Evolutionary conservation across 2,113 vertebrate genomes (phyloP).

Genomic region (Odobenus rosmarus): DNA sequence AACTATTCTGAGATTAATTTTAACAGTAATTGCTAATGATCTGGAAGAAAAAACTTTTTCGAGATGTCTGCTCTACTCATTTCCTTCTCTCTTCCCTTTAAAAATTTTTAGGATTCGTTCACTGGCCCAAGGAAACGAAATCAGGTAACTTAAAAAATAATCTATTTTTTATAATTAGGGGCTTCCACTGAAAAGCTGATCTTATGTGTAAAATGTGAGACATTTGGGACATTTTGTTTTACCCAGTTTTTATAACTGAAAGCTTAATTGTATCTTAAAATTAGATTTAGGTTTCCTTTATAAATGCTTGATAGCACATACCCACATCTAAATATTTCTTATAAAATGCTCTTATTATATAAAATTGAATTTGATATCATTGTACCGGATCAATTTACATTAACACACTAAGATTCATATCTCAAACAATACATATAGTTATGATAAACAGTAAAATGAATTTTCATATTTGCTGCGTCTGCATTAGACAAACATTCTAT

Average conservation of each 20-base stretch:
- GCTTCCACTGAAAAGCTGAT: constrained; percentile 18
- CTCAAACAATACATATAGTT: neutral
- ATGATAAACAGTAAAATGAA: neutral
- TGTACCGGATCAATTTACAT: neutral
- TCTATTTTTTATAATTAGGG: neutral
- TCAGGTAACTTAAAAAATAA: constrained; percentile 85
- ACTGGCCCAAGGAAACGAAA: constrained; percentile 79
- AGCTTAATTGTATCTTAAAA: constrained; percentile 7
- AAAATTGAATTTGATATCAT: constrained; percentile 13
- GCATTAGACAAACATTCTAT: constrained; percentile 14
- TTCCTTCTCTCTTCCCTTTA: constrained; percentile 50
- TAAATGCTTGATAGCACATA: neutral
- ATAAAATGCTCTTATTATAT: neutral
- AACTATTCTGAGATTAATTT: neutral
- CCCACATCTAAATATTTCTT: neutral
- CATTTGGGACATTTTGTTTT: constrained; percentile 12
- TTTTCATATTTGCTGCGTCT: constrained; percentile 39
- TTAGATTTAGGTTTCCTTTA: neutral
- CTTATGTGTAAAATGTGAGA: neutral
- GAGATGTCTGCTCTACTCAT: constrained; percentile 52
- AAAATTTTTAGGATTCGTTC: constrained; percentile 84
- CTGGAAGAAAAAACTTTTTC: neutral
- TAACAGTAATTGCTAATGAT: constrained; percentile 24
- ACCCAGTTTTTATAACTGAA: constrained; percentile 37
- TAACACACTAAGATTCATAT: neutral